Conservation (phyloP, 2,113 vertebrate species). For the Phycodurus eques region DNA sequence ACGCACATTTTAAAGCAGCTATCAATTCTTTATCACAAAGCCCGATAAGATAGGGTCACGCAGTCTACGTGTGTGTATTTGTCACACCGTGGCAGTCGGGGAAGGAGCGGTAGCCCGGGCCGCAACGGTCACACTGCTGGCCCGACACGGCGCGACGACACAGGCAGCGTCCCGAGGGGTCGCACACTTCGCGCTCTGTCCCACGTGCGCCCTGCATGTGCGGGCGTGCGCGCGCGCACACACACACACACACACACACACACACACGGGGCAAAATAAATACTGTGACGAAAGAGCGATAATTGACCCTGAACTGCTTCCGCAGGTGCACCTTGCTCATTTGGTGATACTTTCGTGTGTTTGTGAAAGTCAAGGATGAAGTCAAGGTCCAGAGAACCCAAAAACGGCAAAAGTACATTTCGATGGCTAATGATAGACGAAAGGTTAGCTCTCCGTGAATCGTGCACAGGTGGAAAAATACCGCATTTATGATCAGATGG, state of each 20-base stretch:
- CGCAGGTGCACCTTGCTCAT: slow-evolving; percentile 16
- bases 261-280: neutral
- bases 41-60: neutral
- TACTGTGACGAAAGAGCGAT: neutral
- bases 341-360: neutral
- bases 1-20: neutral
- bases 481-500: too few relatives aligned
- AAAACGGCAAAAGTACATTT: too few relatives aligned
- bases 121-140: slow-evolving; percentile 77
- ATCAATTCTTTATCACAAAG: slow-evolving; percentile 4
- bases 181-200: slow-evolving; percentile 70
- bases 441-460: too few relatives aligned
- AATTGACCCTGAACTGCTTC: slow-evolving; percentile 23
- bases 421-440: too few relatives aligned
- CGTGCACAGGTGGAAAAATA: too few relatives aligned
- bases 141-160: slow-evolving; percentile 78
- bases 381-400: too few relatives aligned
- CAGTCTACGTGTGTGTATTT: neutral
- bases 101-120: slow-evolving; percentile 75
- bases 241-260: neutral
- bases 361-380: too few relatives aligned
- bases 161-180: slow-evolving; percentile 76
- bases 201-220: slow-evolving; percentile 80
- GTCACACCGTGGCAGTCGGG: slow-evolving; percentile 82
- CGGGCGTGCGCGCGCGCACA: slow-evolving; percentile 14